A percentile compares a stretch with the other conserved stretches of the same genome.
Conservation (phyloP, 2,797 vertebrate genomes). For the Delichon dasypus region DNA sequence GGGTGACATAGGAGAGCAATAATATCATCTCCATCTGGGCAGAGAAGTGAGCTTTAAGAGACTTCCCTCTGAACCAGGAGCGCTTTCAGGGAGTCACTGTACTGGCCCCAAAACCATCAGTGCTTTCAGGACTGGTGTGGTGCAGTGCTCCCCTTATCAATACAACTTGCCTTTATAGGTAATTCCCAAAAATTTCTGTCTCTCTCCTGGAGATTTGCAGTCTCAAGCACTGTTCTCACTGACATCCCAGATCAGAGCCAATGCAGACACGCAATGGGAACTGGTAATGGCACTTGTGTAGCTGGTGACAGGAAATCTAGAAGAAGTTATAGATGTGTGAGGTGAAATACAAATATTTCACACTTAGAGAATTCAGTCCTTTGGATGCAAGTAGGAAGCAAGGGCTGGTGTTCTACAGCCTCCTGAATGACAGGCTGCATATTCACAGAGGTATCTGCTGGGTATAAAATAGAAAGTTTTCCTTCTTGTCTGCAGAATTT, state of each 20-base stretch:
- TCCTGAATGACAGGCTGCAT: not conserved
- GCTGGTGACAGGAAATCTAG: not conserved
- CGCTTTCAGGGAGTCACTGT: not conserved
- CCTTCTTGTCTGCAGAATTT: not conserved
- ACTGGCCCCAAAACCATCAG: not conserved
- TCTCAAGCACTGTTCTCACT: not conserved
- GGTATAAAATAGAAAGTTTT: not conserved
- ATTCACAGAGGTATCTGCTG: not conserved
- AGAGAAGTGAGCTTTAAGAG: not conserved
- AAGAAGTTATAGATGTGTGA: not conserved
- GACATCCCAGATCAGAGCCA: not conserved
- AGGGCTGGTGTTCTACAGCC: not conserved
- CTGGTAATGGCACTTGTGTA: not conserved
- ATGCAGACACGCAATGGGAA: rapidly evolving
- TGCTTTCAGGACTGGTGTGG: not conserved
- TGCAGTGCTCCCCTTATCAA: not conserved
- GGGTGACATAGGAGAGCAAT: not conserved
- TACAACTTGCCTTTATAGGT: not conserved
- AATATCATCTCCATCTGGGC: not conserved
- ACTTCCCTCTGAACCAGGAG: not conserved
- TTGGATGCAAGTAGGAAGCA: not conserved
- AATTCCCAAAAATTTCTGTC: not conserved
- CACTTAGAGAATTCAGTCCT: not conserved
- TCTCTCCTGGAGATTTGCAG: not conserved
- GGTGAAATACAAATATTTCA: not conserved